Evolutionary conservation across 2,888 invertebrate genomes (phyloP).

Genomic region (Dynastes hyllus): DNA sequence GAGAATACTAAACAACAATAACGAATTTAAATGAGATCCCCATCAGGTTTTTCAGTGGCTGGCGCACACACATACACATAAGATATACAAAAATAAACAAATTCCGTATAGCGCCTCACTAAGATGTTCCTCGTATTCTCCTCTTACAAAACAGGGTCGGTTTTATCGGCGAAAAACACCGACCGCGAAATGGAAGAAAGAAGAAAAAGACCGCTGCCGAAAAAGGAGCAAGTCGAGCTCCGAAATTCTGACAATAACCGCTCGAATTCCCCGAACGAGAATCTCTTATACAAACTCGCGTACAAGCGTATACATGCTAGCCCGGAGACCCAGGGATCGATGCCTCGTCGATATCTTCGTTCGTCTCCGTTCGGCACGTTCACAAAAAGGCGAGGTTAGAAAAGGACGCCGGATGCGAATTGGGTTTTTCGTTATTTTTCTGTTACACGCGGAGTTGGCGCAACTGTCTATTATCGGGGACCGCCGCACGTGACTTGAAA

Average conservation of each 20-base stretch:
- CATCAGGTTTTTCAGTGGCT: slow-evolving; percentile 13
- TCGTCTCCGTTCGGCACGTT: slow-evolving; percentile 54
- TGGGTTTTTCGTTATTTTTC: slow-evolving; percentile 61
- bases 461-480: slow-evolving; percentile 70
- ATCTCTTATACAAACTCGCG: slow-evolving; percentile 69
- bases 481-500: slow-evolving; percentile 68
- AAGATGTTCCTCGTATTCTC: not conserved
- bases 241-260: slow-evolving; percentile 70
- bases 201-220: slow-evolving; percentile 38
- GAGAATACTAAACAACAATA: slow-evolving; percentile 53
- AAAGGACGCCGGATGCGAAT: slow-evolving; percentile 31
- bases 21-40: slow-evolving; percentile 52
- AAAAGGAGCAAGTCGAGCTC: slow-evolving; percentile 63
- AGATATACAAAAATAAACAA: slow-evolving; percentile 46
- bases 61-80: slow-evolving; percentile 23
- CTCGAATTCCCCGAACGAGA: slow-evolving; percentile 70
- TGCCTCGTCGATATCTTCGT: slow-evolving; percentile 55
- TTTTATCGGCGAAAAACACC: slow-evolving; percentile 34
- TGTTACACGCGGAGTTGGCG: slow-evolving; percentile 64
- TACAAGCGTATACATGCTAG: slow-evolving; percentile 66
- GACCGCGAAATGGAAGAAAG: slow-evolving; percentile 44
- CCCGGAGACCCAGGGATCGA: slow-evolving; percentile 59
- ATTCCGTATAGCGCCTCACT: slow-evolving; percentile 47
- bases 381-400: not conserved
- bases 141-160: slow-evolving; percentile 23